Conservation (phyloP, 2,113 vertebrate genomes). For the Miniopterus natalensis region DNA sequence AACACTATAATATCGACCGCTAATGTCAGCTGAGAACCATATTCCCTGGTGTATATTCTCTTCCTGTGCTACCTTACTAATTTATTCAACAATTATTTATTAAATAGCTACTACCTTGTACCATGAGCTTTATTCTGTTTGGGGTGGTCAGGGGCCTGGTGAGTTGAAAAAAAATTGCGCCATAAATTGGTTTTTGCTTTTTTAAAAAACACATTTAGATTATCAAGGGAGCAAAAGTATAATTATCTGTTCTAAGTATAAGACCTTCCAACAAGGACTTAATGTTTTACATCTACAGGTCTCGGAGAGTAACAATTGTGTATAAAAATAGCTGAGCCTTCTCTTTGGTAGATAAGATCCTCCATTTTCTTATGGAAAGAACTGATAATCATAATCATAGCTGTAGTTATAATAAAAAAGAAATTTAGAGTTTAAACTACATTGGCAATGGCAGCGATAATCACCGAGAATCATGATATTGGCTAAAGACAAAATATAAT, state of each 20-base stretch:
- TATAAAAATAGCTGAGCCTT: slow-evolving; percentile 28
- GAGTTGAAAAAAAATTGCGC: not conserved
- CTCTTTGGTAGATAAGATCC: slow-evolving; percentile 59
- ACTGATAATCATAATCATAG: slow-evolving; percentile 3
- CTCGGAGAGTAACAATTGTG: slow-evolving; percentile 12
- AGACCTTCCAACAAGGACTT: not conserved
- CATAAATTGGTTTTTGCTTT: slow-evolving; percentile 11
- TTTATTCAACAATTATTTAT: slow-evolving; percentile 56
- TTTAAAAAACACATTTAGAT: slow-evolving; percentile 6
- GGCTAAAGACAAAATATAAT: slow-evolving; percentile 37
- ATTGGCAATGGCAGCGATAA: slow-evolving; percentile 64
- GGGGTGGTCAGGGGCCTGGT: not conserved
- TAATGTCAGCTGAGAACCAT: not conserved
- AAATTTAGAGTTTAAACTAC: slow-evolving; percentile 70
- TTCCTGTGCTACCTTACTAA: slow-evolving; percentile 39
- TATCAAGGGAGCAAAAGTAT: not conserved
- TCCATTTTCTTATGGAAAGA: slow-evolving; percentile 49
- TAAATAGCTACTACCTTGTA: not conserved
- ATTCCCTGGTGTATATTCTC: not conserved
- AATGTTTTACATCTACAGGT: not conserved
- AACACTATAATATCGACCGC: not conserved
- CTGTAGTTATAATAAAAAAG: slow-evolving; percentile 62
- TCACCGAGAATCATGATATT: slow-evolving; percentile 58
- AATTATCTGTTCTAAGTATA: slow-evolving; percentile 8
- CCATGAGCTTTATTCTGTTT: slow-evolving; percentile 2